phyloP scores from a whole-genome alignment of 2,113 vertebrate genomes.

The Rallus limicola region DNA sequence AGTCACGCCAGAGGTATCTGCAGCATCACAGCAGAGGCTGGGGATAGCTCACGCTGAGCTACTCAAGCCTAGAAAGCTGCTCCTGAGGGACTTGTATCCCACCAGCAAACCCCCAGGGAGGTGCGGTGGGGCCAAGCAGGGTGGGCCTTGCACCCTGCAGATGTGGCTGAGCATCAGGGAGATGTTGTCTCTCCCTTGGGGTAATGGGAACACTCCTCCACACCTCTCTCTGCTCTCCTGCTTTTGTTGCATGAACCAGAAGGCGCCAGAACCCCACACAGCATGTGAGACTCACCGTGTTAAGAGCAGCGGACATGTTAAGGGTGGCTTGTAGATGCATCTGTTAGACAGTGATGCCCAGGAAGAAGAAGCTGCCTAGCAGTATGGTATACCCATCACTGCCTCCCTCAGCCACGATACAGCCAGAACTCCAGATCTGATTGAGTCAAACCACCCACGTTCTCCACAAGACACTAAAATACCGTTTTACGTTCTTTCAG shows the following conservation, averaged over 20 bases:
- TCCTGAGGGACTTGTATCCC: neutral
- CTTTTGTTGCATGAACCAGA: neutral
- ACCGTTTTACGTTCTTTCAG: neutral
- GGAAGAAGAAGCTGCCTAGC: neutral
- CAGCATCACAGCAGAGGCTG: neutral
- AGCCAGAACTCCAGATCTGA: neutral
- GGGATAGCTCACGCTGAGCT: neutral
- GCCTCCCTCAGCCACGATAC: neutral
- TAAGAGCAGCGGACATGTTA: neutral
- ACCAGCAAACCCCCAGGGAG: neutral
- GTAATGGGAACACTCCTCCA: accelerated
- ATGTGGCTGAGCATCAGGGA: neutral
- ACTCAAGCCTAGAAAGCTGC: neutral
- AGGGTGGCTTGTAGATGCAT: neutral
- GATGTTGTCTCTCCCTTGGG: neutral
- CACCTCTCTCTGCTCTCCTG: neutral
- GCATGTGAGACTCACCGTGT: neutral
- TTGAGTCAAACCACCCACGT: constrained; percentile 22
- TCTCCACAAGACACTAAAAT: neutral
- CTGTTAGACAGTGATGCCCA: neutral
- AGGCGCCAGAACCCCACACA: neutral
- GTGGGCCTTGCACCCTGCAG: neutral
- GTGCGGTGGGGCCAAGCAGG: accelerated
- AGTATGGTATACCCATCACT: neutral
- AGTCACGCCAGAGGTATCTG: neutral